Evolutionary conservation across 1,140 invertebrate genomes (phyloP).

Genomic region (Paralvinella palmiformis): DNA sequence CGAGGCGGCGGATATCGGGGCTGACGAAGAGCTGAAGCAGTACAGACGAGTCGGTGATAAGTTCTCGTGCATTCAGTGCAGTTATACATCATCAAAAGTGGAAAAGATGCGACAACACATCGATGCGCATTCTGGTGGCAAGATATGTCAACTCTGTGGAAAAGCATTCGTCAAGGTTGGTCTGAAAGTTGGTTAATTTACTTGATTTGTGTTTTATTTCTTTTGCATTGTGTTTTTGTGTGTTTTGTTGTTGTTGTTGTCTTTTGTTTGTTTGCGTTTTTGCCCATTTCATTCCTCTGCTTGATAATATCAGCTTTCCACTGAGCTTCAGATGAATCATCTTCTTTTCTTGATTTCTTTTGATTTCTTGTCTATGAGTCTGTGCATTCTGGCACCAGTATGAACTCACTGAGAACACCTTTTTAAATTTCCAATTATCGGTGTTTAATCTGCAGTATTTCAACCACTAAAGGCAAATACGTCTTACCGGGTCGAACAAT

Average conservation of each 20-base stretch:
- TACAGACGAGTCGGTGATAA: background rate
- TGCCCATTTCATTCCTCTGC: background rate
- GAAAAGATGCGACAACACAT: background rate
- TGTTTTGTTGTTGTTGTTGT: too few species aligned
- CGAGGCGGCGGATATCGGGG: too few species aligned
- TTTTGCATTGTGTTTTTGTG: background rate
- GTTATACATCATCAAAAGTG: background rate
- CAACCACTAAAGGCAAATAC: too few species aligned
- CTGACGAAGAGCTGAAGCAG: too few species aligned
- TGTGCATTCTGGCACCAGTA: too few species aligned
- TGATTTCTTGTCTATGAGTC: too few species aligned
- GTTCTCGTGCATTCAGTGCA: background rate
- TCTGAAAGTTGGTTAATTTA: background rate
- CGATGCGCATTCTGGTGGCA: background rate
- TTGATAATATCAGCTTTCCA: background rate
- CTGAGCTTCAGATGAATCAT: background rate
- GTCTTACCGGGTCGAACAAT: too few species aligned
- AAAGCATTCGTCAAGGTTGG: slow-evolving; percentile 8
- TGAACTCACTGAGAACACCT: too few species aligned
- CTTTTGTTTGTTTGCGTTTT: too few species aligned
- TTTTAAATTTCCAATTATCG: too few species aligned
- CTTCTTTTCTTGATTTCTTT: background rate
- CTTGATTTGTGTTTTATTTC: background rate
- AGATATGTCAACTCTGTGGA: slow-evolving; percentile 3
- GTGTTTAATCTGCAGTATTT: too few species aligned